Evolutionary conservation across 2,113 vertebrate species (phyloP), one percentile per base, ranked within the genome.

Genomic region (Spea bombifrons): DNA sequence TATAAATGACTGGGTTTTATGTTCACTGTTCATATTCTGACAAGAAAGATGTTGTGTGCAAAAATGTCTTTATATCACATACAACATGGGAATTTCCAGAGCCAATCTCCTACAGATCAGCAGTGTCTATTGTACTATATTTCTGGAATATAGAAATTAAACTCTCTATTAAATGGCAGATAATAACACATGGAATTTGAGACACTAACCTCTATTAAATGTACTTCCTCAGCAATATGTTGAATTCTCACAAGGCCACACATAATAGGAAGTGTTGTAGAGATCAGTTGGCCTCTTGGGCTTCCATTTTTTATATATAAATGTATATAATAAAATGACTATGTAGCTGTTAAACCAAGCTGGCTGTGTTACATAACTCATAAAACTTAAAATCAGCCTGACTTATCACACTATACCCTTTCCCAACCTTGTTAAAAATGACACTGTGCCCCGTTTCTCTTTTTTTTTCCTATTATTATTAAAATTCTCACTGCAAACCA

Each of bases 341-440:
- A 74, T 80, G 78, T 80, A 68, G 86, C 88, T 86, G 86, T 84
- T 85, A 3, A 3, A 85, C 52, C 84, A 59, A 78, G 82, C 86
- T 69, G 84, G 64, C 83, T 46, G 80, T 76, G 78, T 81, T 76
- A 81, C 75, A 0, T 5, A 76, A 72, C 76, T 85, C 79, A 44
- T 84, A 57, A 86, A 84, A 66, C 68, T 0, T 17, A 55, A 81
- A 84, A 79, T 61, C 3, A 15, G 8, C 8, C 65, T 70, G 83
- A 73, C 75, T 70, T 47, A 81, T 81, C 83, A 81, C 9, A 8
- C 67, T 0, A 0, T 2, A 7, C 0, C 72, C 0, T 68, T 3
- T 0, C 8, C 3, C 71, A 81, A 64, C 80, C 83, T 0, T 0
- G 16, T 0, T 17, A 49, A 50, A 59, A 57, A 73, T 75, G 3